phyloP scores from a whole-genome alignment of 2,888 invertebrate genomes.

The Idaea straminata region DNA sequence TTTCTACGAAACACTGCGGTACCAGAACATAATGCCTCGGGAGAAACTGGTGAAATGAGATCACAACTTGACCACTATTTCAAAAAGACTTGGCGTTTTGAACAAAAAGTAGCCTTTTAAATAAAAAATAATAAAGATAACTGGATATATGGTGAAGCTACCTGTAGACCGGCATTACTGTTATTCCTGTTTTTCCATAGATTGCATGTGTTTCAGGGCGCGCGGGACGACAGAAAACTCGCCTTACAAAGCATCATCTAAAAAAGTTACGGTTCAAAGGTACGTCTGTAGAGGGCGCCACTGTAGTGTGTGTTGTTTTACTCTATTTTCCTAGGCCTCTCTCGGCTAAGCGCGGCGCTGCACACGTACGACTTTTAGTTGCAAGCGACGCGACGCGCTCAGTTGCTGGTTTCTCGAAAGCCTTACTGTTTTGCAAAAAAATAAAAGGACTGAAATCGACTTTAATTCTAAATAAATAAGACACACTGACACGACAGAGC shows the following conservation, averaged over 20 bases:
- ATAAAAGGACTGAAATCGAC: too few relatives aligned
- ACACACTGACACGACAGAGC: too few relatives aligned
- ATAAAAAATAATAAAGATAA: too few relatives aligned
- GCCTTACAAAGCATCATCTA: slow-evolving; percentile 62
- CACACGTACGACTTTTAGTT: too few relatives aligned
- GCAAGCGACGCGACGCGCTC: too few relatives aligned
- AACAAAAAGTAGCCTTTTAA: too few relatives aligned
- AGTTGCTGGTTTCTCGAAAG: too few relatives aligned
- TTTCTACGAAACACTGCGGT: not conserved
- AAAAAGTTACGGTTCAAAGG: slow-evolving; percentile 74
- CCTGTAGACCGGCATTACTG: not conserved
- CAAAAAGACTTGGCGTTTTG: too few relatives aligned
- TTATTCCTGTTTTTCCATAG: slow-evolving; percentile 7
- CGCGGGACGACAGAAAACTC: slow-evolving; percentile 60
- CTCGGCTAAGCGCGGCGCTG: too few relatives aligned
- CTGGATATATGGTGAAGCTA: not conserved
- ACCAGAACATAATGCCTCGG: not conserved
- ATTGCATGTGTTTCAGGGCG: slow-evolving; percentile 57
- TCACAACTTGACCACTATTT: not conserved
- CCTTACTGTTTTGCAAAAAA: too few relatives aligned
- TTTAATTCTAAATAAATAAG: too few relatives aligned
- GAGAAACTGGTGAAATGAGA: not conserved
- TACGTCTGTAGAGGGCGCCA: slow-evolving; percentile 66
- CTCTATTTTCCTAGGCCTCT: slow-evolving; percentile 13
- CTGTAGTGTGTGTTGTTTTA: slow-evolving; percentile 30